Evolutionary conservation across 2,888 invertebrate species (phyloP), one percentile per base, ranked within the genome.

Genomic region (Ophion costatus): DNA sequence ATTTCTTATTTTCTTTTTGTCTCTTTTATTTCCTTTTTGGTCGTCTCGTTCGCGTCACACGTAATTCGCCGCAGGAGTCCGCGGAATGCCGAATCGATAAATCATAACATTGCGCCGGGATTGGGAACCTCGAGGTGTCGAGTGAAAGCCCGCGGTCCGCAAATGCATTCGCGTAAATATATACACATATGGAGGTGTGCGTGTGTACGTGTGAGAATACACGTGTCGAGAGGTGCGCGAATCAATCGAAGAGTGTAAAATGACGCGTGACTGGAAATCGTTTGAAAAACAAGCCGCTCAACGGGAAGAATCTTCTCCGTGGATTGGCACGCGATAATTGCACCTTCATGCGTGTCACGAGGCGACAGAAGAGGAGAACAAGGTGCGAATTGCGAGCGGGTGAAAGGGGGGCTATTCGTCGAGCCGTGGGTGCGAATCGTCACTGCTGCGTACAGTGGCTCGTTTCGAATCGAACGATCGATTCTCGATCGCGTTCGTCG

Each of bases 251-350:
- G 29, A 24, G 66, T 33, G 29, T 11, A 61, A 38, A 66, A 66
- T 57, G 22, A 57, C 80, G 71, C 63, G 79, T 80, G 75, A 76
- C 71, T 83, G 76, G 59, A 77, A 73, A 83, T 80, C 76, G 80
- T 76, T 83, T 83, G 83, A 80, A 80, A 83, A 83, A 80, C 71
- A 38, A 66, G 76, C 42, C 80, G 76, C 29, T 83, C 76, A 67
- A 83, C 80, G 67, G 76, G 83, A 83, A 83, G 66, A 83, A 83
- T 83, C 67, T 83, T 83, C 80, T 76, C n/a, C 71, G 76, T 80
- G 76, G 66, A 73, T 83, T 67, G 83, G 80, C 83, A 76, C 80
- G 83, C 80, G 76, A 83, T 83, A 83, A 83, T 83, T 80, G 83
- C 80, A 66, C 71, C 70, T 66, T 33, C 80, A 83, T 83, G 83